phyloP scores from a whole-genome alignment of 2,888 invertebrate genomes.

The Didymodactylos carnosus region DNA sequence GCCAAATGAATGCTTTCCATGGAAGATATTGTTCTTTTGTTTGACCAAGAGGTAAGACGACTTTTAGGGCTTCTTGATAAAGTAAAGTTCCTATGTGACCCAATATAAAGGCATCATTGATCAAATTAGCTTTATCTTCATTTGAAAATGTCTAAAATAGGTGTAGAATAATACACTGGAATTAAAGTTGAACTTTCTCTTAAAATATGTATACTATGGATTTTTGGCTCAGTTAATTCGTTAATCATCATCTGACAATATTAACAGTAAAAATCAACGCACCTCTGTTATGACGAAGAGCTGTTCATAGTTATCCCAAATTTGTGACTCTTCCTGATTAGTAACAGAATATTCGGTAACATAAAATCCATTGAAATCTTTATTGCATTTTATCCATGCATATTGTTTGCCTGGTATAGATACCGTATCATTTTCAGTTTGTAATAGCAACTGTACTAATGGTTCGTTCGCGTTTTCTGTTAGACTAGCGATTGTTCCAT shows the following conservation, averaged over 20 bases:
- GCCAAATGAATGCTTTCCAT: background rate
- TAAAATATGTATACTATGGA: too few relatives aligned
- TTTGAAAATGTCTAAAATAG: too few relatives aligned
- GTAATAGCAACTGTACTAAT: background rate
- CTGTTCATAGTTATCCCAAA: background rate
- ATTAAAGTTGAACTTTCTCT: too few relatives aligned
- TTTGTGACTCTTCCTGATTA: background rate
- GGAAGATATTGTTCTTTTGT: background rate
- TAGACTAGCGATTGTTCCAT: background rate
- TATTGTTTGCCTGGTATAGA: background rate
- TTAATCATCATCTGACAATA: too few relatives aligned
- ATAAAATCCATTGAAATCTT: constrained; percentile 10
- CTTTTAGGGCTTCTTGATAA: too few relatives aligned
- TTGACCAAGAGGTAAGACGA: too few relatives aligned
- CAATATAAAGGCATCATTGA: background rate
- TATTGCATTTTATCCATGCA: constrained; percentile 12
- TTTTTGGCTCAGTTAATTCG: too few relatives aligned
- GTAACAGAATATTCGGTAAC: constrained; percentile 2
- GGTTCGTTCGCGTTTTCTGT: background rate
- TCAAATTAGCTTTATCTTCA: background rate
- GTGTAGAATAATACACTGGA: too few relatives aligned
- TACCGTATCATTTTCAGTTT: background rate
- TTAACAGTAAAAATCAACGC: too few relatives aligned
- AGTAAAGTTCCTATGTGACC: too few relatives aligned
- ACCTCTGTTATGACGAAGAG: background rate